Percentiles rank a stretch among this genome's conserved stretches.
These are phyloP conservation scores for Lutraria lutraria DNA, from an alignment of 2,888 invertebrate genomes.

Conservation along the genomic window DNA sequence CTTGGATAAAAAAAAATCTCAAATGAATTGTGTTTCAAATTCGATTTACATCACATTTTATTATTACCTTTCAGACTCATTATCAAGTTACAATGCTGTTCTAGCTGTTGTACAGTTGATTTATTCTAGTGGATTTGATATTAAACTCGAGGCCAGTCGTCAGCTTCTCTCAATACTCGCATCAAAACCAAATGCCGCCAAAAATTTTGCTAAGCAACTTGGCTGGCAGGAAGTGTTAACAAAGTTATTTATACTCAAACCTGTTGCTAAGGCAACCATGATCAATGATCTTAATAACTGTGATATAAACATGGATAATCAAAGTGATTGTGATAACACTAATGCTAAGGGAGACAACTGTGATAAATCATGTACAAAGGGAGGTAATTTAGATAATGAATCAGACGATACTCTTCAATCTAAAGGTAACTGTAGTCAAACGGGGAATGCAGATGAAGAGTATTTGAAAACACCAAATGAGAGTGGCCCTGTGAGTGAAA, in stretches of 20 bases:
- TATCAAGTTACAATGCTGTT: slow-evolving; percentile 88
- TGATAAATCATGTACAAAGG: slow-evolving; percentile 45
- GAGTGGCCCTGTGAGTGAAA: slow-evolving; percentile 42
- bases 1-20: too few species aligned
- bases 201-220: slow-evolving; percentile 84
- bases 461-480: slow-evolving; percentile 20
- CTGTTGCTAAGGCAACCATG: slow-evolving; percentile 48
- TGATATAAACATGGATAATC: slow-evolving; percentile 48
- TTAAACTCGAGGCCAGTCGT: slow-evolving; percentile 83
- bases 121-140: slow-evolving; percentile 84
- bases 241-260: slow-evolving; percentile 80
- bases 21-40: too few species aligned
- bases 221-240: slow-evolving; percentile 89
- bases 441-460: not conserved
- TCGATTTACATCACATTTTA: not conserved
- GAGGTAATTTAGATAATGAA: slow-evolving; percentile 36
- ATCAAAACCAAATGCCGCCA: slow-evolving; percentile 80
- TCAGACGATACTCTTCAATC: not conserved
- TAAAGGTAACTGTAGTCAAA: not conserved
- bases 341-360: slow-evolving; percentile 48
- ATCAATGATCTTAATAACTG: slow-evolving; percentile 44
- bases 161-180: slow-evolving; percentile 83
- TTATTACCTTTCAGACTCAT: slow-evolving; percentile 84
- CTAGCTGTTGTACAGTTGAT: slow-evolving; percentile 89
- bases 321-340: slow-evolving; percentile 44